Conservation (phyloP, 2,113 vertebrate species). For the Gymnorhina tibicen region DNA sequence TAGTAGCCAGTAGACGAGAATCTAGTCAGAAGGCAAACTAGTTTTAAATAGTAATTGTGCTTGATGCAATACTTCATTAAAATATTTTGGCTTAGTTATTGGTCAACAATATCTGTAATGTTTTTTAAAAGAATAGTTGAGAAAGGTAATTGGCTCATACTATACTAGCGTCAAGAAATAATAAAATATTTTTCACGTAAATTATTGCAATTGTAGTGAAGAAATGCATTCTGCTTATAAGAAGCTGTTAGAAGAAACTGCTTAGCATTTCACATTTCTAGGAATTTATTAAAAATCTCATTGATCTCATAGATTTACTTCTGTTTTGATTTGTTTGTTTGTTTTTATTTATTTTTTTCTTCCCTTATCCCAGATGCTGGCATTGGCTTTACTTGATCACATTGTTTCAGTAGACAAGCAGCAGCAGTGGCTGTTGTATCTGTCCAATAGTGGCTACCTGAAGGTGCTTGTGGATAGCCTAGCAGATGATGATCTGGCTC, state of each 20-base stretch:
- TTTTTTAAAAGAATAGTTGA: background rate
- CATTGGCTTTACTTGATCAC: constrained; percentile 86
- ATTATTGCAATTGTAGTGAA: background rate
- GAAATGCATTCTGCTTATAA: background rate
- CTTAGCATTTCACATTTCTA: background rate
- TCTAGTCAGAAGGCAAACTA: background rate
- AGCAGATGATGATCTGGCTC: constrained; percentile 84
- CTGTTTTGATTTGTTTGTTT: background rate
- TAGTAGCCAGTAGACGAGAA: background rate
- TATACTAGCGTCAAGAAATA: background rate
- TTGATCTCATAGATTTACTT: background rate
- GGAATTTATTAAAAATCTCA: background rate
- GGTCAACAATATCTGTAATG: background rate
- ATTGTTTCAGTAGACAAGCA: constrained; percentile 93
- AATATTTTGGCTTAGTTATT: background rate
- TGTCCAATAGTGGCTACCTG: constrained; percentile 96
- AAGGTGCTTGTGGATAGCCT: constrained; percentile 93
- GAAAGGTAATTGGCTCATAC: background rate
- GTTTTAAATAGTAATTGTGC: background rate
- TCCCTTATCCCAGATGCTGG: constrained; percentile 84
- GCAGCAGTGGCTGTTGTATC: constrained; percentile 91
- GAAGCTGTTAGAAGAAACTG: background rate
- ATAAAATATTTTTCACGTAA: background rate
- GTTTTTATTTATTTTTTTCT: background rate
- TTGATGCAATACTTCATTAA: background rate